These are phyloP conservation scores for Heliornis fulica DNA, from an alignment of 2,113 vertebrate species.

Conservation along the genomic window DNA sequence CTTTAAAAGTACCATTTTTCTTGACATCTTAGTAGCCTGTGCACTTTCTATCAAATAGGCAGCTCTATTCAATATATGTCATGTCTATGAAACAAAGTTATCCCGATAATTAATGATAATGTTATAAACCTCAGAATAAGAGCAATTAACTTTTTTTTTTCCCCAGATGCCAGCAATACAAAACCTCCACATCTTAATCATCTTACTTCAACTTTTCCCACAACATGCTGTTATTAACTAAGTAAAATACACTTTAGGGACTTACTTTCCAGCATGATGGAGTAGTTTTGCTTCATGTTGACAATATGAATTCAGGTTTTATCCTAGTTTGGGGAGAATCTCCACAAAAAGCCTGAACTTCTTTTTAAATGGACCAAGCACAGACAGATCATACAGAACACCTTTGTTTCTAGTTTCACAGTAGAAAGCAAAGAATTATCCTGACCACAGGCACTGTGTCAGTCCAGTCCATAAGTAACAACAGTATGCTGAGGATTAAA, in stretches of 20 bases:
- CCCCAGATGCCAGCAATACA: neutral
- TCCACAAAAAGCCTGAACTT: neutral
- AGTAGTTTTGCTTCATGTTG: neutral
- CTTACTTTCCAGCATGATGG: neutral
- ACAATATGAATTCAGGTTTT: neutral
- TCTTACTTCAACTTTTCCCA: neutral
- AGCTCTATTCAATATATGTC: neutral
- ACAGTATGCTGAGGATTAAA: neutral
- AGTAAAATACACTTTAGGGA: neutral
- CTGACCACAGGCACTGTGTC: neutral
- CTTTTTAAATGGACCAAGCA: neutral
- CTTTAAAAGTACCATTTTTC: neutral
- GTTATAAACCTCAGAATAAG: neutral
- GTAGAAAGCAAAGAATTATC: neutral
- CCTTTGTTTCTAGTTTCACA: neutral
- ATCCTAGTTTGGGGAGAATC: neutral
- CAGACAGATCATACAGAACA: neutral
- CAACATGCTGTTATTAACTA: neutral
- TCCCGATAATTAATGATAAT: slow-evolving; percentile 5
- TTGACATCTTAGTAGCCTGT: neutral
- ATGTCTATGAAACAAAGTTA: neutral
- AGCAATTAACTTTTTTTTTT: slow-evolving; percentile 38
- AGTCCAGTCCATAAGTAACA: neutral
- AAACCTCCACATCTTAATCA: slow-evolving; percentile 23
- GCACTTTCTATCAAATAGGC: neutral